Conservation (phyloP, 1,140 invertebrate genomes). For the Hylyphantes graminicola region DNA sequence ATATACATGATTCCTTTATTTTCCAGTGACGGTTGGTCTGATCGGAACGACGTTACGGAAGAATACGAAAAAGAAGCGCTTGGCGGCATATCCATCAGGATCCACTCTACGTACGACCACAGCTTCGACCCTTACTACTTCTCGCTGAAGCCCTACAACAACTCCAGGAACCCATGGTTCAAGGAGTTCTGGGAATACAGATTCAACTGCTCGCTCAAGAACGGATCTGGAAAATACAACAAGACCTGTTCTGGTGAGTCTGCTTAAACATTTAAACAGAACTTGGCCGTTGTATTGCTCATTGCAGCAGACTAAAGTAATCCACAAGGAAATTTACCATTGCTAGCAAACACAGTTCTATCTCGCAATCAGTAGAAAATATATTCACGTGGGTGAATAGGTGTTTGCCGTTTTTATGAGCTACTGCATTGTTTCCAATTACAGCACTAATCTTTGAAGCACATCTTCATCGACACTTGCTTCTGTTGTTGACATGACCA, state of each 20-base stretch:
- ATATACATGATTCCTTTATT: constrained; percentile 30
- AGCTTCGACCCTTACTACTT: constrained; percentile 80
- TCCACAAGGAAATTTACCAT: too few species aligned
- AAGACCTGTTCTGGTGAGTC: constrained; percentile 61
- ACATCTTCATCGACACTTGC: too few species aligned
- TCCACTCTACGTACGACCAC: constrained; percentile 77
- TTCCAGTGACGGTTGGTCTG: constrained; percentile 80
- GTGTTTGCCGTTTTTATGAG: too few species aligned
- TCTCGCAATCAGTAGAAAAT: too few species aligned
- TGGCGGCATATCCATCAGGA: constrained; percentile 80
- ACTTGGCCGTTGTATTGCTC: background rate
- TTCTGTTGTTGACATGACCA: too few species aligned
- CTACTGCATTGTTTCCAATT: too few species aligned
- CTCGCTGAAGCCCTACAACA: constrained; percentile 74
- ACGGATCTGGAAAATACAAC: constrained; percentile 57
- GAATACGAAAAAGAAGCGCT: constrained; percentile 76
- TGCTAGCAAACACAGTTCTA: too few species aligned
- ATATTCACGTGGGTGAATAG: too few species aligned
- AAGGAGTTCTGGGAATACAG: constrained; percentile 79
- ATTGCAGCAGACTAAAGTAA: too few species aligned
- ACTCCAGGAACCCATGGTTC: constrained; percentile 81
- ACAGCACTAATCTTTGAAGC: too few species aligned
- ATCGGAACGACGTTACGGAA: constrained; percentile 80
- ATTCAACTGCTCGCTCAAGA: constrained; percentile 74
- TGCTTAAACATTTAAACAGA: too few species aligned